Base-by-base conservation (phyloP, 2,888 invertebrate species). In the Melangyna quadrimaculata region DNA sequence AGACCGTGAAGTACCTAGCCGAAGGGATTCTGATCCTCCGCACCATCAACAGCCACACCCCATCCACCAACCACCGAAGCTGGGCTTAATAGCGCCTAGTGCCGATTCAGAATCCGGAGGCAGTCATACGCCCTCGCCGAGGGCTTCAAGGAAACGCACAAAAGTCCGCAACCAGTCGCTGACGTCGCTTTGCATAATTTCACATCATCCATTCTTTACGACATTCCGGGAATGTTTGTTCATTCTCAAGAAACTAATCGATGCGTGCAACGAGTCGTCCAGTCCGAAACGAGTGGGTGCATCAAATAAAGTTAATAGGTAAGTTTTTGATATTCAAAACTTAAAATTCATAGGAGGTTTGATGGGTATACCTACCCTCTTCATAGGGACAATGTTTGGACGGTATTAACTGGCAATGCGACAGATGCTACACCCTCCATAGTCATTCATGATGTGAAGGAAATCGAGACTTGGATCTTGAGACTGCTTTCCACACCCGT, bases 161-260 rank as follows among this genome's bases (percentile, higher is more conserved):
- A 95, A 96, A 89, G 93, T 97, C 88, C 94, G 97, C 89, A 98
- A 97, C 93, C 97, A 98, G 92, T 98, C 99, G 14, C 93, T 99
- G 88, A 99, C 99, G 45, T 99, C 99, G 63, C 93, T 99, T 77
- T 99, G 99, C 93, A 95, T 99, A 88, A 94, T 99, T 77, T 99
- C 99, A 87, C 99, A 99, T 94, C 99, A 99, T 94, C 99, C 99
- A 43, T 99, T 99, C 93, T 98, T 99, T 93, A 97, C 99, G 87
- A 98, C 97, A 90, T 99, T 99, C 93, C 96, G 99, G 88, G 98
- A 99, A 94, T 98, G 99, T 93, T 95, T 99, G 89, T 97, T 97
- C 93, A 96, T 98, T 89, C 94, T 99, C 90, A 97, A 98, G 93
- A 97, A 97, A 91, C 94, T 99, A 88, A 98, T 99, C 89, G 99